Percentiles rank a stretch among this genome's conserved stretches.
Evolutionary conservation across 2,113 vertebrate genomes (phyloP).

Genomic region (Semicossyphus pulcher): DNA sequence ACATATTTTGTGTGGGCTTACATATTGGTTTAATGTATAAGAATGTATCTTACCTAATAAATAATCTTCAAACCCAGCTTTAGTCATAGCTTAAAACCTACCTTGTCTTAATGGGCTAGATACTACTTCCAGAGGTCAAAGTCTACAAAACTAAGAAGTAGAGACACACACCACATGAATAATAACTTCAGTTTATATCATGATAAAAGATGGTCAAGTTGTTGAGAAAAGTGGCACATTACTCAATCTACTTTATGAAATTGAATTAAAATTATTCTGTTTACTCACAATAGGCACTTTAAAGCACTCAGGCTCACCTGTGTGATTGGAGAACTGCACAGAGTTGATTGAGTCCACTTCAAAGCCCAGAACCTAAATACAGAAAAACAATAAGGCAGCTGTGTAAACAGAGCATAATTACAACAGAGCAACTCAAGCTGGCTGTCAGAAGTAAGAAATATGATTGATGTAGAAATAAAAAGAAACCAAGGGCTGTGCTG

Average conservation of each 20-base stretch:
- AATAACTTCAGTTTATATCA: too few relatives aligned
- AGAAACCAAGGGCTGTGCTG: too few relatives aligned
- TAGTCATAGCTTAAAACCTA: background rate
- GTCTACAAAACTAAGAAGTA: background rate
- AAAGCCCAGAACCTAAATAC: conserved; percentile 93
- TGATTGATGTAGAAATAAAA: too few relatives aligned
- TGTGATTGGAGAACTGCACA: conserved; percentile 99
- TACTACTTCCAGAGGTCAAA: background rate
- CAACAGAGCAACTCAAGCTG: background rate
- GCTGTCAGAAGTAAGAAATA: too few relatives aligned
- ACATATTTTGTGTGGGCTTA: too few relatives aligned
- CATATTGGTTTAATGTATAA: too few relatives aligned
- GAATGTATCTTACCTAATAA: background rate
- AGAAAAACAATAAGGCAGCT: conserved; percentile 3
- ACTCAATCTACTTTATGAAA: background rate
- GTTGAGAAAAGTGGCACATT: background rate
- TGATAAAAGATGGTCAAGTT: background rate
- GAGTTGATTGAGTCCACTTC: conserved; percentile 98
- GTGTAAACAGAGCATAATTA: conserved; percentile 30
- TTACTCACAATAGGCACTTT: too few relatives aligned
- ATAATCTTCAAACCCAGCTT: background rate
- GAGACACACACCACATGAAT: background rate
- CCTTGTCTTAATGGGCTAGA: background rate
- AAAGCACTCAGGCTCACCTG: conserved; percentile 82
- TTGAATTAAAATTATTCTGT: background rate